Evolutionary conservation across 2,888 invertebrate species (phyloP), one percentile per base, ranked within the genome.

Genomic region (Caenorhabditis afra): DNA sequence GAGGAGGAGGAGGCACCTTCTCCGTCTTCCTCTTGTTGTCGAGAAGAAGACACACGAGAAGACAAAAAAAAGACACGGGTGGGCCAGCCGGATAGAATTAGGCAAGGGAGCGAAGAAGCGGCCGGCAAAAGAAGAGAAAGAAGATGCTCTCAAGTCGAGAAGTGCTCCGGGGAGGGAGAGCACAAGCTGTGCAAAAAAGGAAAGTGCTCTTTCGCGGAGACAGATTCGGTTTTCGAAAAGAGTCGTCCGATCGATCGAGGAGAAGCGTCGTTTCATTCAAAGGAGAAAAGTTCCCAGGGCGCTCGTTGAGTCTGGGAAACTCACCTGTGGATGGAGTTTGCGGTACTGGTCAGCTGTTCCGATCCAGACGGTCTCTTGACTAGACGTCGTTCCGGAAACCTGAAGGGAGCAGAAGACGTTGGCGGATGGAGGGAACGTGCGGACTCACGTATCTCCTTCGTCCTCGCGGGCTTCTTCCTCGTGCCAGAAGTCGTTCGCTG

Each of bases 361-460:
- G 44, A 89, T 87, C 89, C 89, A 89, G 41, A 89, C 88, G 18
- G 89, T 89, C 70, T 89, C 89, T 55, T 87, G 83, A 57, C 77
- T 77, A 16, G 77, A 78, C 20, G 82, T 81, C 14, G 77, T 78
- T 10, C 81, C 82, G 11, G 84, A 84, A 16, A 64, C 47, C 82
- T 84, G 66, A 45, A 83, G 18, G 12, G n/a, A 11, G 10, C 1
- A 12, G 1, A 47, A 5, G 3, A 0, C 8, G 12, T 47, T 41
- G 8, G 7, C 35, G 11, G 14, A 20, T 22, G 10, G 12, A 11
- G 4, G 12, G 7, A 20, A 4, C 11, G 18, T 12, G 23, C 3
- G 5, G 11, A 70, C 79, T 68, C 39, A 74, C 79, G 58, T 75
- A 67, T 66, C 78, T 70, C 52, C 75, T 47, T 20, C 75, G 44